phyloP scores from a whole-genome alignment of 2,888 invertebrate genomes.

The Ptycholaimellus sp. region DNA sequence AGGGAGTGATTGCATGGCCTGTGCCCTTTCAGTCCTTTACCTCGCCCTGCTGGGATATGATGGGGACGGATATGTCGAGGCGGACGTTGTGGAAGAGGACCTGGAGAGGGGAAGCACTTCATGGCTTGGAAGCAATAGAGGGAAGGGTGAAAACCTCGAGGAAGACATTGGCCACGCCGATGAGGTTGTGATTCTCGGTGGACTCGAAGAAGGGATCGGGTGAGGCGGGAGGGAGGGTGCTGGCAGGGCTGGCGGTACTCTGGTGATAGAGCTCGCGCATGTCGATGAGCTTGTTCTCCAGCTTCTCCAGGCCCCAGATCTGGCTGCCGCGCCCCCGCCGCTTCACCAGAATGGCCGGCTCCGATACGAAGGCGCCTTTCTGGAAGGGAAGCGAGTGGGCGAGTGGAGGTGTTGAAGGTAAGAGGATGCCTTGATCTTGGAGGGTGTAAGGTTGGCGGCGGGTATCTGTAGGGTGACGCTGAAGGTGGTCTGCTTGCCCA shows the following conservation, averaged over 20 bases:
- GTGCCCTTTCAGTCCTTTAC: constrained; percentile 11
- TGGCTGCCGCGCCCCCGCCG: constrained; percentile 56
- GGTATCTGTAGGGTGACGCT: constrained; percentile 93
- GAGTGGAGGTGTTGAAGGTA: not conserved
- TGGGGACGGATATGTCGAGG: constrained; percentile 67
- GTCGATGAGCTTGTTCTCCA: constrained; percentile 88
- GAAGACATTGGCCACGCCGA: constrained; percentile 93
- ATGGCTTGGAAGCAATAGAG: too few relatives aligned
- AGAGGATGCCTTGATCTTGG: constrained; percentile 14
- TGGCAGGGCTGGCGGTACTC: constrained; percentile 28
- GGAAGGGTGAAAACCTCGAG: too few relatives aligned
- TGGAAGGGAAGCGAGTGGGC: constrained; percentile 26
- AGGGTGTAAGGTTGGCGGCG: constrained; percentile 82
- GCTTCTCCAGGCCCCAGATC: constrained; percentile 93
- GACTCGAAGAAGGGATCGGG: constrained; percentile 81
- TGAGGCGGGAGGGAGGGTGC: constrained; percentile 9
- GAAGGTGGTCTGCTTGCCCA: constrained; percentile 70
- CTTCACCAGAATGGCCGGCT: constrained; percentile 83
- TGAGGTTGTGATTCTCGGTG: constrained; percentile 86
- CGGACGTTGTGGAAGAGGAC: constrained; percentile 53
- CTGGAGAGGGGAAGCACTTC: too few relatives aligned
- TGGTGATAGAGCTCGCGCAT: constrained; percentile 95
- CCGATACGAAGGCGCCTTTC: constrained; percentile 78
- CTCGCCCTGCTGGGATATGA: constrained; percentile 96
- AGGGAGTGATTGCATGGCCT: not conserved